A percentile compares a stretch with the other conserved stretches of the same genome.
Conservation (phyloP, 2,888 invertebrate species). For the Acrobasis consociella region DNA sequence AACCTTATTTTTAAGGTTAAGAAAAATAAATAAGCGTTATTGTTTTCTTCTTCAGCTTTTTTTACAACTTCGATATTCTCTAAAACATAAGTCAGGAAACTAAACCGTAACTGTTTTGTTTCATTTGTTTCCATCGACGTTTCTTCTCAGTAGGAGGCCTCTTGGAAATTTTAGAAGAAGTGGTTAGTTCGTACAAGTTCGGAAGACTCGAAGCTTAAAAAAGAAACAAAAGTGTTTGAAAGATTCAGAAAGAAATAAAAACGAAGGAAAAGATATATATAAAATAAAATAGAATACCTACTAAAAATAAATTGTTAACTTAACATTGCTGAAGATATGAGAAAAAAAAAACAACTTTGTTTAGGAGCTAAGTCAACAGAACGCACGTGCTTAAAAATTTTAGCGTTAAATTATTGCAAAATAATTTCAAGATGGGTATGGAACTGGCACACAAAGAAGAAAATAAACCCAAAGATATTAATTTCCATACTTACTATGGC, state of each 20-base stretch:
- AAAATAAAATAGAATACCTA: too few relatives aligned
- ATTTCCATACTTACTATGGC: too few relatives aligned
- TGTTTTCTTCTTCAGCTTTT: too few relatives aligned
- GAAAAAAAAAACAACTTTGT: not conserved
- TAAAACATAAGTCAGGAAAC: not conserved
- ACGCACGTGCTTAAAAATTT: too few relatives aligned
- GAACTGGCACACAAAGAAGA: too few relatives aligned
- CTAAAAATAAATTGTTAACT: not conserved
- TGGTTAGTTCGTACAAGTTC: constrained; percentile 11
- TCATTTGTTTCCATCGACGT: constrained; percentile 10
- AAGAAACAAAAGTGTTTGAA: not conserved
- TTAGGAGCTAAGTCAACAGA: not conserved
- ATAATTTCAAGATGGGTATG: too few relatives aligned
- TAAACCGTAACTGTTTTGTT: constrained; percentile 14
- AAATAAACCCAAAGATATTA: too few relatives aligned
- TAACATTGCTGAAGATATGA: not conserved
- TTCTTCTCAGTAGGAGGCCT: constrained; percentile 2
- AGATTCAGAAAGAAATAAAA: not conserved
- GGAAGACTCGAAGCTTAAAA: constrained; percentile 16
- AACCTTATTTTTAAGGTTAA: too few relatives aligned
- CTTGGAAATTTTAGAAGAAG: constrained; percentile 10
- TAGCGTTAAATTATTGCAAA: too few relatives aligned
- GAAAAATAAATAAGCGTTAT: too few relatives aligned
- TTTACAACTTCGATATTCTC: too few relatives aligned
- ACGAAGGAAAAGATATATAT: too few relatives aligned